Evolutionary conservation across 2,113 vertebrate species (phyloP).

Genomic region (Girardinichthys multiradiatus): DNA sequence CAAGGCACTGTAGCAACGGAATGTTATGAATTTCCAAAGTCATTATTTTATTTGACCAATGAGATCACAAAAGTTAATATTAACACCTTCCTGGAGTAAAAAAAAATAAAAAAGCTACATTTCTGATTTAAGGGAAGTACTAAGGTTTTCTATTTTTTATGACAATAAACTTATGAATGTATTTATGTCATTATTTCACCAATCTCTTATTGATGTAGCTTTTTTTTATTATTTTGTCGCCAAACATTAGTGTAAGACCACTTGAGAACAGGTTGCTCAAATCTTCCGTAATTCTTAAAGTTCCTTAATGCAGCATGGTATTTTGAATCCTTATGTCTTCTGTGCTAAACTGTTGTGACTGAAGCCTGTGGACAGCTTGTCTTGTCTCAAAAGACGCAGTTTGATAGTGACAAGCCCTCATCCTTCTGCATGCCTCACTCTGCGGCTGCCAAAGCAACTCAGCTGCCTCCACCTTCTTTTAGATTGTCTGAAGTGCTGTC

Average conservation of each 20-base stretch:
- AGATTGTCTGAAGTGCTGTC: slow-evolving; percentile 70
- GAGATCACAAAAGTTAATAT: not conserved
- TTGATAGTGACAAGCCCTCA: slow-evolving; percentile 72
- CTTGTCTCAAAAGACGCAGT: slow-evolving; percentile 63
- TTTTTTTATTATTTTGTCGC: not conserved
- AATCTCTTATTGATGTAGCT: slow-evolving; percentile 14
- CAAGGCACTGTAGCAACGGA: not conserved
- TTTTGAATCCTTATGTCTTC: slow-evolving; percentile 50
- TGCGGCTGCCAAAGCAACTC: slow-evolving; percentile 67
- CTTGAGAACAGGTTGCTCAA: slow-evolving; percentile 30
- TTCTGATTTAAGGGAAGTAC: not conserved
- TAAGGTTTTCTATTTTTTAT: slow-evolving; percentile 15
- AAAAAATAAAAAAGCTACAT: not conserved
- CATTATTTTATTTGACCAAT: too few species aligned
- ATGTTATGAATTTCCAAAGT: not conserved
- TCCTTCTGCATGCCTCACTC: slow-evolving; percentile 58
- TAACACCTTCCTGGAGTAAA: not conserved
- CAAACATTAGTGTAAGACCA: slow-evolving; percentile 2
- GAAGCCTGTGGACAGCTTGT: slow-evolving; percentile 68
- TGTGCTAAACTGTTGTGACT: slow-evolving; percentile 55
- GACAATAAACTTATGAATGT: slow-evolving; percentile 14
- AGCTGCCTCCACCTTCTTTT: slow-evolving; percentile 67
- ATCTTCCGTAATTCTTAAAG: slow-evolving; percentile 43
- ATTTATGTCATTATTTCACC: not conserved
- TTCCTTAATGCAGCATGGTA: slow-evolving; percentile 36